A percentile compares a stretch with the other conserved stretches of the same genome.
Evolutionary conservation across 2,113 vertebrate genomes (phyloP).

Genomic region (Melanerpes formicivorus): DNA sequence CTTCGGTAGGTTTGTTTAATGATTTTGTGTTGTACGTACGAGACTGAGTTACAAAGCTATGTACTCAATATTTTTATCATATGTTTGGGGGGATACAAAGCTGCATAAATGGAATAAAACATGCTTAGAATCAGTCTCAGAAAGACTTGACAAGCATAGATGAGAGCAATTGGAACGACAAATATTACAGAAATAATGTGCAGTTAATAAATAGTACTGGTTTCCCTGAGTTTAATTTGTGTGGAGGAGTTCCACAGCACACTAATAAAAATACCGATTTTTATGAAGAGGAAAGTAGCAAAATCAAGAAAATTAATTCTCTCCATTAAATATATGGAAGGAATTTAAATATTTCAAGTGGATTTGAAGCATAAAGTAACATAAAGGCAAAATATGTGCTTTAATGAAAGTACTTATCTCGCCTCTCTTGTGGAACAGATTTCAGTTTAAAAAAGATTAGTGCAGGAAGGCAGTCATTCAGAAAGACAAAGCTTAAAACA

Average conservation of each 20-base stretch:
- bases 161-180: neutral
- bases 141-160: neutral
- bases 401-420: neutral
- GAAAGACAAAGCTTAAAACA: slow-evolving; percentile 9
- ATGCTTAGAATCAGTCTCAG: neutral
- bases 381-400: neutral
- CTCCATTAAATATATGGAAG: neutral
- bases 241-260: neutral
- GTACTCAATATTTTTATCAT: neutral
- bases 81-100: neutral
- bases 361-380: neutral
- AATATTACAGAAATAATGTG: neutral
- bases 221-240: neutral
- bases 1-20: neutral
- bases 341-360: neutral
- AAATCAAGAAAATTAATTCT: neutral
- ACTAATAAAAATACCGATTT: neutral
- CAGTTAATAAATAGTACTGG: neutral
- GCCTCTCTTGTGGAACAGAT: neutral
- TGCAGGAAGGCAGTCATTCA: neutral
- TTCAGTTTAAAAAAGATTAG: neutral
- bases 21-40: neutral
- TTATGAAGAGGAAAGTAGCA: neutral
- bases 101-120: neutral
- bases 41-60: neutral